Conservation (phyloP, 35 echinoderm and acorn worm species). For the Stichopus chloronotus region DNA sequence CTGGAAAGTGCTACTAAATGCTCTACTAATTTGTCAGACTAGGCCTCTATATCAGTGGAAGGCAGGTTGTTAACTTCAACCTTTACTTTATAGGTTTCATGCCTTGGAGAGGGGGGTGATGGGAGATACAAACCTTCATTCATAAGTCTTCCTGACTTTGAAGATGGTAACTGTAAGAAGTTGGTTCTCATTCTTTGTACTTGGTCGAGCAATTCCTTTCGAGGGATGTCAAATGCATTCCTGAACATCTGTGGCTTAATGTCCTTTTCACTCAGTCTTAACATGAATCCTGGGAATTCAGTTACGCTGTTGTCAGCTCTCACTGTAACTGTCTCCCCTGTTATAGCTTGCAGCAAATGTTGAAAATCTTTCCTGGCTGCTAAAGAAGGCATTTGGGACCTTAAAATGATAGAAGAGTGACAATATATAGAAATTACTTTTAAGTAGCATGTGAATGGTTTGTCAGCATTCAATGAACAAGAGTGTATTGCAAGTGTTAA, state of each 20-base stretch:
- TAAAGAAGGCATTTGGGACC: constrained; percentile 91
- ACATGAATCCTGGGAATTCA: constrained; percentile 84
- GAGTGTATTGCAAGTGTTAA: too few relatives aligned
- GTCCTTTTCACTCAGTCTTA: constrained; percentile 71
- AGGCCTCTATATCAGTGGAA: too few relatives aligned
- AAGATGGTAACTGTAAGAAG: constrained; percentile 78
- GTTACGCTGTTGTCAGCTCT: constrained; percentile 84
- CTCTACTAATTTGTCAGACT: too few relatives aligned
- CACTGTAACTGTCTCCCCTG: constrained; percentile 87
- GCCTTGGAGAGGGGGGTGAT: too few relatives aligned
- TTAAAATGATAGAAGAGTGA: neutral
- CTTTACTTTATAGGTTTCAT: too few relatives aligned
- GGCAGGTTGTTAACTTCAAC: too few relatives aligned
- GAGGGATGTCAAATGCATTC: constrained; percentile 97
- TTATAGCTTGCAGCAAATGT: constrained; percentile 87
- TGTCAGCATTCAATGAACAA: too few relatives aligned
- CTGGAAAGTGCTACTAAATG: too few relatives aligned
- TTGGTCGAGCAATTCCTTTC: constrained; percentile 87
- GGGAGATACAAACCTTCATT: constrained; percentile 75
- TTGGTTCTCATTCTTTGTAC: constrained; percentile 89
- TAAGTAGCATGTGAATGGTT: neutral
- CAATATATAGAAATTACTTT: neutral
- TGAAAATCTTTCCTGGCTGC: constrained; percentile 92
- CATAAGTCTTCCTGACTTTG: constrained; percentile 78
- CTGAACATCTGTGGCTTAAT: constrained; percentile 85